phyloP scores from a whole-genome alignment of 2,888 invertebrate genomes.

The Gandaritis pyraliata region DNA sequence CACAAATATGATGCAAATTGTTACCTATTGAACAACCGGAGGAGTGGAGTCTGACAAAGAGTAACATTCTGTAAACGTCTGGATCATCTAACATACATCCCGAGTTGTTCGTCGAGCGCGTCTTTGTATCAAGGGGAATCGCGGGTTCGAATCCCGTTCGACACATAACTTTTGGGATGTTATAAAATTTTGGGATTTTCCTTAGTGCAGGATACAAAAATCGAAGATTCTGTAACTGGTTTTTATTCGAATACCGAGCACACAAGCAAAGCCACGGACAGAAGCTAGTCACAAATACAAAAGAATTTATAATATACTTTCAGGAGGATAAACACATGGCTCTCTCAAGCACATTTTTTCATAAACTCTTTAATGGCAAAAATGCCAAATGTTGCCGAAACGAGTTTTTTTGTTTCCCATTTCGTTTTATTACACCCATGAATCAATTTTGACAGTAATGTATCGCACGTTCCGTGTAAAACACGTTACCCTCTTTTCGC shows the following conservation, averaged over 20 bases:
- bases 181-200: too few species aligned
- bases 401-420: slow-evolving; percentile 32
- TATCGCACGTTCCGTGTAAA: slow-evolving; percentile 25
- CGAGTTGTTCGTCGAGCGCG: too few species aligned
- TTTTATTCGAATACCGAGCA: neutral
- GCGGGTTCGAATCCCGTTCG: too few species aligned
- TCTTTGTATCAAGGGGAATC: too few species aligned
- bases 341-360: slow-evolving; percentile 2
- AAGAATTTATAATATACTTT: neutral
- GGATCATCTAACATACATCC: too few species aligned
- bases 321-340: neutral
- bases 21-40: too few species aligned
- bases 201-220: too few species aligned
- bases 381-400: slow-evolving; percentile 16
- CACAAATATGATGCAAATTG: too few species aligned
- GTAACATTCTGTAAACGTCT: too few species aligned
- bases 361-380: slow-evolving; percentile 10
- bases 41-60: too few species aligned
- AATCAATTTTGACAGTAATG: slow-evolving; percentile 35
- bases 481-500: slow-evolving; percentile 18
- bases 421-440: slow-evolving; percentile 37
- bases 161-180: too few species aligned
- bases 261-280: neutral
- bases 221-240: too few species aligned
- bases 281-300: neutral